These are phyloP conservation scores for Cydia pomonella DNA, from an alignment of 1,140 invertebrate species.

Conservation along the genomic window DNA sequence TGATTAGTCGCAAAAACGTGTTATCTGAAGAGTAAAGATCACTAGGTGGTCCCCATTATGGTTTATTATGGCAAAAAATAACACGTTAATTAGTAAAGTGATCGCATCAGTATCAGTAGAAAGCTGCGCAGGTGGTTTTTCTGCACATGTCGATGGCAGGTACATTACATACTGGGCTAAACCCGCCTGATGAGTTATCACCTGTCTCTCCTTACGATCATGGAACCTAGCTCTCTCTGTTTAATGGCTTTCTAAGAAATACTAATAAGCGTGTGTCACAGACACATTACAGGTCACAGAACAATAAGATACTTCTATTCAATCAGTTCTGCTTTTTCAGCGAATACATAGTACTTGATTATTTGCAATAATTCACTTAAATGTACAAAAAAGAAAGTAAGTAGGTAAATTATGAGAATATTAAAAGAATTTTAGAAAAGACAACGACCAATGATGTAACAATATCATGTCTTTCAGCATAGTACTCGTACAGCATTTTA, in stretches of 20 bases:
- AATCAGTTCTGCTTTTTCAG: not conserved
- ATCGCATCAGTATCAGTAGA: conserved; percentile 60
- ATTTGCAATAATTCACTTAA: not conserved
- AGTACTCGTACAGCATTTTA: too few species aligned
- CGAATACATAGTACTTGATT: not conserved
- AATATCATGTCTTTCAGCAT: too few species aligned
- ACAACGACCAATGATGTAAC: too few species aligned
- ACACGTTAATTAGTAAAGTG: conserved; percentile 41
- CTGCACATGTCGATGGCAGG: conserved; percentile 46
- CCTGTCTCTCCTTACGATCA: conserved; percentile 53
- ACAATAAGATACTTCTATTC: not conserved
- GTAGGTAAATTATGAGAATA: too few species aligned
- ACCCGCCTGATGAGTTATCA: conserved; percentile 62
- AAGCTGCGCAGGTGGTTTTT: conserved; percentile 63
- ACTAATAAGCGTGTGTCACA: conserved; percentile 23
- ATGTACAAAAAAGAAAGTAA: too few species aligned
- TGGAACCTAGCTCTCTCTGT: conserved; percentile 62
- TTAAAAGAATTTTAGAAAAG: too few species aligned
- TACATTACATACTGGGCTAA: conserved; percentile 40
- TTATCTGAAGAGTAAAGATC: not conserved
- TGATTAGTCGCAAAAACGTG: conserved; percentile 19
- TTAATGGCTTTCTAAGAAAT: conserved; percentile 55
- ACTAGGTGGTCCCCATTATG: conserved; percentile 26
- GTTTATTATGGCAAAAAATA: conserved; percentile 20
- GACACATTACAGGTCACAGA: not conserved